phyloP scores from a whole-genome alignment of 2,797 vertebrate genomes.

The Cirrhinus molitorella region DNA sequence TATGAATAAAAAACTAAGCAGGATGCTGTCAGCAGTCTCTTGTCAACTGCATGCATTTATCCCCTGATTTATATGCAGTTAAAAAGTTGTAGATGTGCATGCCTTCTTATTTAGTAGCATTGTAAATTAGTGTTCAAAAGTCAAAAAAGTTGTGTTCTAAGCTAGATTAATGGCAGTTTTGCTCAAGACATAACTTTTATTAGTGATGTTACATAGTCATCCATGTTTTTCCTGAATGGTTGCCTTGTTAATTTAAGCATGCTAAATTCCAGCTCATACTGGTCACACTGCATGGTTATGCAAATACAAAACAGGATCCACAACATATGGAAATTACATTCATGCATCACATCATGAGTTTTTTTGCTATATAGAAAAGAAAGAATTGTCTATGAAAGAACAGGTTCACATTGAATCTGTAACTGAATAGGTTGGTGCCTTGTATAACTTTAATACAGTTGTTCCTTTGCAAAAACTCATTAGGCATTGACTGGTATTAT shows the following conservation, averaged over 20 bases:
- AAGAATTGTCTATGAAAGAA: neutral
- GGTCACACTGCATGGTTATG: conserved; percentile 1
- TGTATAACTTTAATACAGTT: neutral
- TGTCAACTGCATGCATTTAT: neutral
- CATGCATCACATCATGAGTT: neutral
- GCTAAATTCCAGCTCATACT: neutral
- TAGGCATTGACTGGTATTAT: neutral
- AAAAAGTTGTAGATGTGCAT: neutral
- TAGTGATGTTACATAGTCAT: neutral
- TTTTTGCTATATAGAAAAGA: neutral
- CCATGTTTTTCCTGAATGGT: neutral
- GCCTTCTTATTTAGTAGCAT: too few species aligned
- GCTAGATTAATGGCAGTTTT: too few species aligned
- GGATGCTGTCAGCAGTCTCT: neutral
- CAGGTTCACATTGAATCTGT: neutral
- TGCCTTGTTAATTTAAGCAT: neutral
- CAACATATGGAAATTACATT: neutral
- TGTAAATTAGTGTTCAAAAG: neutral
- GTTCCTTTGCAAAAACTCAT: neutral
- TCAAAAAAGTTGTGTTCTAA: neutral
- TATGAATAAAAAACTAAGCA: neutral
- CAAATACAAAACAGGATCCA: neutral
- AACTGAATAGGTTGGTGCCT: neutral
- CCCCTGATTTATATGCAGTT: neutral
- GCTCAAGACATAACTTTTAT: neutral